These are phyloP conservation scores for Thryonomys swinderianus DNA, from an alignment of 2,113 vertebrate genomes.

Conservation along the genomic window DNA sequence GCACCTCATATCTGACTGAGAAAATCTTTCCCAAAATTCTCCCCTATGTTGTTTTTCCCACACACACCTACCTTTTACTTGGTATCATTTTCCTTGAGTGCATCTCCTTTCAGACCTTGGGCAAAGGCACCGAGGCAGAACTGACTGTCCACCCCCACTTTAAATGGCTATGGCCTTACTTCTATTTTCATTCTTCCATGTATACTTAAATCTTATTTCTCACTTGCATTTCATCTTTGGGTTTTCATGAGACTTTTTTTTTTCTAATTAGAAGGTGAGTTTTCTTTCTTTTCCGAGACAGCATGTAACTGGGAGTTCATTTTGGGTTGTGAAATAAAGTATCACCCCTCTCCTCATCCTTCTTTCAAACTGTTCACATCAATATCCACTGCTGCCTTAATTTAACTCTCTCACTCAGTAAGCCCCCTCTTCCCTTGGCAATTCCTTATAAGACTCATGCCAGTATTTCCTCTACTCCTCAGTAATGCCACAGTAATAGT, in stretches of 20 bases:
- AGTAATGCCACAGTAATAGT: conserved; percentile 78
- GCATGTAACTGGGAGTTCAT: conserved; percentile 55
- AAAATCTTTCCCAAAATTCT: neutral
- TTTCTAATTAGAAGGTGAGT: conserved; percentile 76
- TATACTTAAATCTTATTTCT: neutral
- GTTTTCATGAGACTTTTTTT: conserved; percentile 53
- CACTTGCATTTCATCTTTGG: neutral
- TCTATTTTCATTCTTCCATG: neutral
- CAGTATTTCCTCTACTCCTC: conserved; percentile 83
- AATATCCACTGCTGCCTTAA: conserved; percentile 73
- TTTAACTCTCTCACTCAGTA: conserved; percentile 78
- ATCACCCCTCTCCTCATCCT: neutral
- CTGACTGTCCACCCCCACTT: rapidly evolving
- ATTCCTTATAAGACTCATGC: conserved; percentile 79
- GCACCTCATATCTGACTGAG: neutral
- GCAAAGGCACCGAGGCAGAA: neutral
- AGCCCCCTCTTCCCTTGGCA: conserved; percentile 74
- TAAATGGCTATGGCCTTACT: neutral
- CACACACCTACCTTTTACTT: neutral
- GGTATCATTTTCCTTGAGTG: neutral
- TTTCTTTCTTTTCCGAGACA: conserved; percentile 74
- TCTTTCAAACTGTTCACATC: conserved; percentile 59
- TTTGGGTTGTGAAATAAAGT: neutral
- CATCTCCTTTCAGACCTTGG: neutral
- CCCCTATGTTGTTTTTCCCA: neutral